phyloP scores from a whole-genome alignment of 2,888 invertebrate genomes.

The Caenorhabditis imperialis region DNA sequence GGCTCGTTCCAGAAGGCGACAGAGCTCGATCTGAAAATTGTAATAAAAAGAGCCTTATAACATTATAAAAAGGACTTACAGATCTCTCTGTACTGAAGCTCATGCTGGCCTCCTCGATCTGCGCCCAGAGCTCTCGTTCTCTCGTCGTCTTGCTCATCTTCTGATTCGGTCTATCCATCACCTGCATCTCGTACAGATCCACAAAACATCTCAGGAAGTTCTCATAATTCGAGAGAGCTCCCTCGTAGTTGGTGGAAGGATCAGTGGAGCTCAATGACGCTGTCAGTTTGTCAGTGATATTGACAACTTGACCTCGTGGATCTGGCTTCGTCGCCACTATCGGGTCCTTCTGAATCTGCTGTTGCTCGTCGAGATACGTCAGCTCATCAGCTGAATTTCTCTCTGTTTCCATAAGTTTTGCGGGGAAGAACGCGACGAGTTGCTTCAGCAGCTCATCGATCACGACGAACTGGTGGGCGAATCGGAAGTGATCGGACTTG shows the following conservation, averaged over 20 bases:
- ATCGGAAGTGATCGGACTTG: slow-evolving; percentile 50
- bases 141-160: slow-evolving; percentile 8
- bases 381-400: slow-evolving; percentile 64
- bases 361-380: slow-evolving; percentile 49
- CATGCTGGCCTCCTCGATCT: slow-evolving; percentile 41
- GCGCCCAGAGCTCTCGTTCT: slow-evolving; percentile 27
- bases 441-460: slow-evolving; percentile 60
- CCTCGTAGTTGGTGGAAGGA: slow-evolving; percentile 21
- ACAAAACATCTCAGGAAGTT: slow-evolving; percentile 58
- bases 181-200: slow-evolving; percentile 56
- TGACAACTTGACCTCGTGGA: slow-evolving; percentile 23
- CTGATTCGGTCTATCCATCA: slow-evolving; percentile 13
- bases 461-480: slow-evolving; percentile 44
- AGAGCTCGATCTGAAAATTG: slow-evolving; percentile 54
- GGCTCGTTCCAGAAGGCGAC: slow-evolving; percentile 60
- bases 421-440: slow-evolving; percentile 54
- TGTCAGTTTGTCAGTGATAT: slow-evolving; percentile 13
- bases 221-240: slow-evolving; percentile 52
- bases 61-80: slow-evolving; percentile 21
- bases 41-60: no score
- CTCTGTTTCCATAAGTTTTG: slow-evolving; percentile 64
- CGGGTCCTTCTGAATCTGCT: slow-evolving; percentile 4
- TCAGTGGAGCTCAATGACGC: slow-evolving; percentile 13
- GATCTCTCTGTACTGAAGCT: slow-evolving; percentile 53
- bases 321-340: slow-evolving; percentile 5